Percentiles rank a stretch among this genome's conserved stretches.
Conservation (phyloP, 2,888 invertebrate species). For the Microplitis manilae region DNA sequence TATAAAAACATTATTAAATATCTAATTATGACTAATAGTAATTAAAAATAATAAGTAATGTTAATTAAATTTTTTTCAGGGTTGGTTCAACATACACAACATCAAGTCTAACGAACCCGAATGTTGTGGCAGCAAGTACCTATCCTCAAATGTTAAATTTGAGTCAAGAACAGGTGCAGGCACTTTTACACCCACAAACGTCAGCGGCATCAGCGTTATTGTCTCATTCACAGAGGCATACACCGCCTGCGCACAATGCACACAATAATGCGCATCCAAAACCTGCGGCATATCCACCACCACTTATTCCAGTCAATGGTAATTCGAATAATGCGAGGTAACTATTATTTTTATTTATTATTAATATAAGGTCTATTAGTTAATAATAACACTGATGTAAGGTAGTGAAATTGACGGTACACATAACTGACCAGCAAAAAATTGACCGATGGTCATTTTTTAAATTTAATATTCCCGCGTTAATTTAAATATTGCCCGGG, state of each 20-base stretch:
- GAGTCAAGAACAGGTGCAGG: slow-evolving; percentile 69
- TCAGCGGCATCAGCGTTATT: slow-evolving; percentile 66
- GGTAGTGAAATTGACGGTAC: too few species aligned
- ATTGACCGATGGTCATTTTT: too few species aligned
- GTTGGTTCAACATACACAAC: slow-evolving; percentile 71
- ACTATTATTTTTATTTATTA: background rate
- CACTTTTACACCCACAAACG: slow-evolving; percentile 69
- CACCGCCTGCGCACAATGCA: slow-evolving; percentile 66
- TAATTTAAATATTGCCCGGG: too few species aligned
- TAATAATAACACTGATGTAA: too few species aligned
- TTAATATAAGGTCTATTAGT: background rate
- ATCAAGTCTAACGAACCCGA: slow-evolving; percentile 66
- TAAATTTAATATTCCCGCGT: too few species aligned
- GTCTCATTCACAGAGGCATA: slow-evolving; percentile 69
- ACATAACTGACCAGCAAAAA: too few species aligned
- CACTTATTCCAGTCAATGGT: slow-evolving; percentile 74
- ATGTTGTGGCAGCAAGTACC: slow-evolving; percentile 65
- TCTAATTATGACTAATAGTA: background rate
- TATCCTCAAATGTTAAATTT: slow-evolving; percentile 73
- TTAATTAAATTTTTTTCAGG: slow-evolving; percentile 65
- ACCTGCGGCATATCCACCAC: slow-evolving; percentile 71
- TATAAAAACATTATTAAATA: too few species aligned
- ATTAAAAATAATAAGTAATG: background rate
- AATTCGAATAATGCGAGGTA: slow-evolving; percentile 63
- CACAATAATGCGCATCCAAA: slow-evolving; percentile 61